Evolutionary conservation across 2,797 vertebrate genomes (phyloP), one percentile per base, ranked within the genome.

Genomic region (Gymnoscopelus braueri): DNA sequence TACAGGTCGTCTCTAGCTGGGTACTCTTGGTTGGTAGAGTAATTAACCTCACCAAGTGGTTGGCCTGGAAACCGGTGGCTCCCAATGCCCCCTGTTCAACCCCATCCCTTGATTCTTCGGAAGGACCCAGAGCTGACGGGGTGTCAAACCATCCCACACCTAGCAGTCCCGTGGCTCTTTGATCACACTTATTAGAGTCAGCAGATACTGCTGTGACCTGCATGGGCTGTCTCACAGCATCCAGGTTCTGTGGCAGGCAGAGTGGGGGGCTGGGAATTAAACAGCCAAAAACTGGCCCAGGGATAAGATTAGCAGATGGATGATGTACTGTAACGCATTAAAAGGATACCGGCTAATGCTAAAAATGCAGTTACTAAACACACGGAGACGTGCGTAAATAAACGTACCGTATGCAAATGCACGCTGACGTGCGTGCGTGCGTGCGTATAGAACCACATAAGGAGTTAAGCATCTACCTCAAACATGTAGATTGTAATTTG

Each of bases 1-100:
- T 72, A 67, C 15, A 72, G 78, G 80, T 81, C 79, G 85, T 74
- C 74, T 78, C 65, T 68, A 78, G 77, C 71, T 72, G 77, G 80
- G 75, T 44, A 71, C 78, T 67, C 71, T 78, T 76, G 77, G 77
- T 77, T 77, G 80, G 84, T 86, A 75, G 60, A 87, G 87, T 88
- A 86, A 91, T 91, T 90, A 92, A 90, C 90, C 86, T 79, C 78
- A 72, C 74, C 74, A 81, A 86, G 80, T 79, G 84, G 74, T 76
- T 71, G 77, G 82, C 77, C 75, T 79, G 72, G 80, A 88, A 88
- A 86, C 79, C 74, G 77, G 71, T 78, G 72, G 58, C 82, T 84
- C 72, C 77, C 64, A 69, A 72, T 69, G 75, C 72, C 75, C 35
- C 82, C 81, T 61, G 65, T 84, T 74, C 81, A 72, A 66, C 66